phyloP scores from a whole-genome alignment of 1,140 invertebrate species.

The Pogonomyrmex barbatus region DNA sequence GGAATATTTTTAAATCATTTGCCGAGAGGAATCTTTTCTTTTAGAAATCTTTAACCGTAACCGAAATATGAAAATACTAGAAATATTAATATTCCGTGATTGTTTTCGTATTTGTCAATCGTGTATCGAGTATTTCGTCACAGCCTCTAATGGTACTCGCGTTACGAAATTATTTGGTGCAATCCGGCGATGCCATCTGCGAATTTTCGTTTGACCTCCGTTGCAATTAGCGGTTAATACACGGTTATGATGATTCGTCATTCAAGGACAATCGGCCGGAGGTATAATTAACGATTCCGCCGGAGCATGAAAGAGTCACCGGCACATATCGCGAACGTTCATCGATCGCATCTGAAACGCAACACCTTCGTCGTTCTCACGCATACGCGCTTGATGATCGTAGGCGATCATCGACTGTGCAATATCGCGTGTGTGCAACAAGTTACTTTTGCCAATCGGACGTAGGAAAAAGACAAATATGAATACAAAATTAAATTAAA shows the following conservation, averaged over 20 bases:
- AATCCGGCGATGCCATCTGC: constrained; percentile 27
- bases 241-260: constrained; percentile 55
- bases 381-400: background rate
- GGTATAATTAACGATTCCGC: constrained; percentile 64
- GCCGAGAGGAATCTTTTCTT: background rate
- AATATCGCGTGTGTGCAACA: constrained; percentile 63
- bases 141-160: constrained; percentile 6
- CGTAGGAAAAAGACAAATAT: constrained; percentile 12
- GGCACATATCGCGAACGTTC: constrained; percentile 34
- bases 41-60: background rate
- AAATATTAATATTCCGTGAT: background rate
- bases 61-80: too few species aligned
- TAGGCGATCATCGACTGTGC: constrained; percentile 48
- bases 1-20: background rate
- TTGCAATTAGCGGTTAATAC: constrained; percentile 62
- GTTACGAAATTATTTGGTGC: constrained; percentile 22
- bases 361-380: constrained; percentile 48
- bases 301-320: constrained; percentile 46
- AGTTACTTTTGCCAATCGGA: constrained; percentile 58
- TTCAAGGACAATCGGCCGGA: constrained; percentile 61
- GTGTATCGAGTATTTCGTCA: background rate
- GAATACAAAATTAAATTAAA: background rate
- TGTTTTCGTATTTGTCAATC: background rate
- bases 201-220: constrained; percentile 37
- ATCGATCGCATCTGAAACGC: constrained; percentile 64